Base-by-base conservation (phyloP, 1,140 invertebrate genomes). In the Drosophila repletoides region DNA sequence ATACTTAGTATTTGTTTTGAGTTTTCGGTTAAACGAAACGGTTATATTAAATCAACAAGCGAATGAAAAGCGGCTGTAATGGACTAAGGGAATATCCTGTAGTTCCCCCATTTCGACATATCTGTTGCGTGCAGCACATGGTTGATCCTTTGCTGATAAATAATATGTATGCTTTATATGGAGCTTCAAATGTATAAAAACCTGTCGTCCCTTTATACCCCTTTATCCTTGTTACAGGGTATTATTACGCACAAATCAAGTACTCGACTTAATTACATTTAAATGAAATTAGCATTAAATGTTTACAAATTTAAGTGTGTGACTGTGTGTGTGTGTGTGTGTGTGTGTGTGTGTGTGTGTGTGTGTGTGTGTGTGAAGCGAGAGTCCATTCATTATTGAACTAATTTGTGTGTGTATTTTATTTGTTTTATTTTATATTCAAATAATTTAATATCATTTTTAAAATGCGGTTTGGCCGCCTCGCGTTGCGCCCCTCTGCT, bases 241-340 rank as follows among this genome's bases (percentile, higher is more conserved):
- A 56, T 52, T 46, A 51, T 65, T 33, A 33, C 26, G 38, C 53
- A 66, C 56, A 77, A 84, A 83, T 83, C 79, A 83, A 73, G 79
- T 79, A 84, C 77, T 84, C 59, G 53, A 86, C 45, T 84, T 84
- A 84, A 84, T 84, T 84, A 75, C 75, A 67, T 80, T 86, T 72
- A 80, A 84, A 86, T 86, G 84, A 86, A 84, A 84, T 84, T 86
- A 84, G 75, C 72, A 86, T 72, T 80, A 80, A 79, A 84, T 76
- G 75, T 72, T 75, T 80, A 86, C 75, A 69, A 72, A 86, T 84
- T 67, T 74, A n/a, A 61, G 75, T 31, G 80, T 71, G 68, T 49
- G 63, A 61, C 55, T 69, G 69, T 34, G 33, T 19, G 29, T 26
- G 48, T 41, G 31, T 59, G 15, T 9, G 12, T 24, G 6, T 19